A percentile compares a stretch with the other conserved stretches of the same genome.
Conservation (phyloP, 30 jellyfish, hydroid and myxozoan species). For the Aurelia coerulea region DNA sequence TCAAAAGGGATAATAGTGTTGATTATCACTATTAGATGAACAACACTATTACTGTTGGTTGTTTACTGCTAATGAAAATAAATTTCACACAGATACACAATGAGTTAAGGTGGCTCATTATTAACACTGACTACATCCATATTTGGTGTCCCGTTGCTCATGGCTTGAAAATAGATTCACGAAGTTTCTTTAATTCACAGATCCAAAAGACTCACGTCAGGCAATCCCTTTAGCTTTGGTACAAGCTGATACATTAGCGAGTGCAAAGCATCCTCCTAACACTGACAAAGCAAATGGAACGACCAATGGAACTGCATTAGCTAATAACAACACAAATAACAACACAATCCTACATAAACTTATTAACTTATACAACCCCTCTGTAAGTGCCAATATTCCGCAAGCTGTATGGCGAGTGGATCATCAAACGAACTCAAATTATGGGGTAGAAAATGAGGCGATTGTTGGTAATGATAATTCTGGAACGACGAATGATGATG, state of each 20-base stretch:
- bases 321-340: background rate
- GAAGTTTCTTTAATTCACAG: background rate
- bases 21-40: too few species aligned
- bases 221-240: constrained; percentile 97
- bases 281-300: constrained; percentile 39
- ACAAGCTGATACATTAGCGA: constrained; percentile 89
- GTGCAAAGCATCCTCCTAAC: constrained; percentile 77
- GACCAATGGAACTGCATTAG: constrained; percentile 32
- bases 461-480: background rate
- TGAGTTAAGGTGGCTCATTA: too few species aligned
- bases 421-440: background rate
- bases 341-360: constrained; percentile 12
- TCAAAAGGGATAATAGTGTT: too few species aligned
- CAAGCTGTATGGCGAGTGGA: constrained; percentile 54
- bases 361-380: background rate
- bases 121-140: too few species aligned
- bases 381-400: constrained; percentile 8
- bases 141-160: too few species aligned
- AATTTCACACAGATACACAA: too few species aligned
- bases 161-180: too few species aligned
- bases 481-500: constrained; percentile 4
- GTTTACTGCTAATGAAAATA: too few species aligned
- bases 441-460: background rate
- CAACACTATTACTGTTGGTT: too few species aligned
- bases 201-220: constrained; percentile 66